A percentile compares a stretch with the other conserved stretches of the same genome.
Conservation (phyloP, 2,797 vertebrate species). For the Petrocephalus sullivani region DNA sequence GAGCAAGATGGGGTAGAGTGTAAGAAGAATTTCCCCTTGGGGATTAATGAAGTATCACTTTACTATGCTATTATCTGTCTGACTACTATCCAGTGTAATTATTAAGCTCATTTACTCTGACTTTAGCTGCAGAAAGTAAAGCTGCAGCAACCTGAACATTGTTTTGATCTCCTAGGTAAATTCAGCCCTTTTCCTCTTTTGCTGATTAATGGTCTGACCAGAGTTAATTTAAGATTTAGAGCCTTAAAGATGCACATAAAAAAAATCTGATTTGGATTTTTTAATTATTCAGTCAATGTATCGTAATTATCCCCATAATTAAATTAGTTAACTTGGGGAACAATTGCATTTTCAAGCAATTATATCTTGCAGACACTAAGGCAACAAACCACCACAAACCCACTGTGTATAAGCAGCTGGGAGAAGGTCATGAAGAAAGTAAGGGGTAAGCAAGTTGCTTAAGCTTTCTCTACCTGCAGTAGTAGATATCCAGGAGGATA, state of each 20-base stretch:
- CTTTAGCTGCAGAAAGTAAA: not conserved
- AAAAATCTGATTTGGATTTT: not conserved
- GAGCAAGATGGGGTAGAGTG: not conserved
- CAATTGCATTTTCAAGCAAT: not conserved
- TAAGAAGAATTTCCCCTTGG: not conserved
- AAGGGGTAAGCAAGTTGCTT: not conserved
- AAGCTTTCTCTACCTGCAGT: not conserved
- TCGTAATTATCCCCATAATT: not conserved
- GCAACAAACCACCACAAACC: not conserved
- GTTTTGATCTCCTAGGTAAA: not conserved
- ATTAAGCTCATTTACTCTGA: not conserved
- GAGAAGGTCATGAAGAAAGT: not conserved
- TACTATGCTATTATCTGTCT: not conserved
- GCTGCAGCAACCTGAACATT: not conserved
- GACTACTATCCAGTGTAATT: not conserved
- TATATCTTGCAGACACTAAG: not conserved
- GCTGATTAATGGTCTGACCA: not conserved
- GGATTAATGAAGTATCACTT: not conserved
- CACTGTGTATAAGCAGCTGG: not conserved
- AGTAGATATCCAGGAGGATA: not conserved
- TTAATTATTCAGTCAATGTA: not conserved
- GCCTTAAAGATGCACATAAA: not conserved
- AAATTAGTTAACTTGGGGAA: not conserved
- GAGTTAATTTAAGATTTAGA: not conserved
- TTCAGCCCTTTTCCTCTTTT: not conserved